phyloP scores from a whole-genome alignment of 1,140 invertebrate species.

The Euura lappo region DNA sequence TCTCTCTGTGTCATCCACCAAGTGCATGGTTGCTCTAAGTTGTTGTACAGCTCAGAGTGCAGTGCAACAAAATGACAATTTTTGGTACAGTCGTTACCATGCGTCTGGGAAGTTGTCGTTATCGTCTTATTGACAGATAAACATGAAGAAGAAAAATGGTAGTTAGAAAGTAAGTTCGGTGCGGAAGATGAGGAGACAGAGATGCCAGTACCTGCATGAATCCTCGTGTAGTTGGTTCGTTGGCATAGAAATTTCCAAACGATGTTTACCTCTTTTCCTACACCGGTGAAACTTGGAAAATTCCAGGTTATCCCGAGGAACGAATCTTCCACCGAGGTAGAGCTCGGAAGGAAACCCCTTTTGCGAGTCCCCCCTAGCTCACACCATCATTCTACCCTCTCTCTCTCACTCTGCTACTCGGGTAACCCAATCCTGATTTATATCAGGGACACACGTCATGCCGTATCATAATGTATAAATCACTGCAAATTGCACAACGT shows the following conservation, averaged over 20 bases:
- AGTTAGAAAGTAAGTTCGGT: not conserved
- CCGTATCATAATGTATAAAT: constrained; percentile 4
- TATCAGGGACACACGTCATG: constrained; percentile 4
- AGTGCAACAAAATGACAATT: too few relatives aligned
- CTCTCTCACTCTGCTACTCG: not conserved
- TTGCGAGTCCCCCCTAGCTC: not conserved
- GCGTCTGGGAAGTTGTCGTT: too few relatives aligned
- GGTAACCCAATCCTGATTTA: constrained; percentile 1
- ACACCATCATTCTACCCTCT: not conserved
- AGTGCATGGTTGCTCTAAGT: too few relatives aligned
- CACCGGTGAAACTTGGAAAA: not conserved
- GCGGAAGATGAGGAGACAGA: not conserved
- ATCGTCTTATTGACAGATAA: too few relatives aligned
- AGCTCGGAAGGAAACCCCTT: not conserved
- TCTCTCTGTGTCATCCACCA: too few relatives aligned
- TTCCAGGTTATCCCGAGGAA: not conserved
- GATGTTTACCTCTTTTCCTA: not conserved
- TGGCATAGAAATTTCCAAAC: not conserved
- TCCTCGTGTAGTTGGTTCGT: not conserved
- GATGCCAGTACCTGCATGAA: not conserved
- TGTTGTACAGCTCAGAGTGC: too few relatives aligned
- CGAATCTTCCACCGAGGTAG: not conserved
- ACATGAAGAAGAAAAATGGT: too few relatives aligned
- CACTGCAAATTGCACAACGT: not conserved
- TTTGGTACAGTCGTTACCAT: too few relatives aligned